Percentiles rank a stretch among this genome's conserved stretches.
These are phyloP conservation scores for Carlito syrichta DNA, from an alignment of 2,113 vertebrate genomes.

Conservation along the genomic window DNA sequence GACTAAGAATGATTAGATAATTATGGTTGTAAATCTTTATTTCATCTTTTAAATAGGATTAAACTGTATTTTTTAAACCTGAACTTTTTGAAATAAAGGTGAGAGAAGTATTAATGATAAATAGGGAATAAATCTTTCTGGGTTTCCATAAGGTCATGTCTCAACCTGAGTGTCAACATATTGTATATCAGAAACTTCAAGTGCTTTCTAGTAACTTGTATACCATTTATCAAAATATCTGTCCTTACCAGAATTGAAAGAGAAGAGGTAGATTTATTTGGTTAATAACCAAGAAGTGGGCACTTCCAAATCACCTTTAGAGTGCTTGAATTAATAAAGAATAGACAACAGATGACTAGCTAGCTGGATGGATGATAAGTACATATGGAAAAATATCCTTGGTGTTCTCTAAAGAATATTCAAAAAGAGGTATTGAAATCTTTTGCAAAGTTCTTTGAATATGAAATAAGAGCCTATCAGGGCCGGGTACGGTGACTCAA, in stretches of 20 bases:
- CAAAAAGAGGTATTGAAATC: not conserved
- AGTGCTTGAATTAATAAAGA: not conserved
- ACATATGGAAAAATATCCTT: not conserved
- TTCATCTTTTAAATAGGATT: not conserved
- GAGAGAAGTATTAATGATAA: not conserved
- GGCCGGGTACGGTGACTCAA: no score
- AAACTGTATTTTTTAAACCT: not conserved
- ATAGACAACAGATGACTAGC: not conserved
- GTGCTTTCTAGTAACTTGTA: not conserved
- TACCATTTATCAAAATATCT: not conserved
- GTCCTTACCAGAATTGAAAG: not conserved
- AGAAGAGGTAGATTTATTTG: not conserved
- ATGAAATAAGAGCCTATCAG: no score
- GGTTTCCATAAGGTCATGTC: not conserved
- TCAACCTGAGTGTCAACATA: not conserved
- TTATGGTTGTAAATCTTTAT: not conserved
- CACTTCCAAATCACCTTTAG: not conserved
- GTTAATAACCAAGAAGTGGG: not conserved
- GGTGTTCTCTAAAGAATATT: not conserved
- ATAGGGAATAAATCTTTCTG: not conserved
- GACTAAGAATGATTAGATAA: conserved; percentile 12
- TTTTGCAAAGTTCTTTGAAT: not conserved
- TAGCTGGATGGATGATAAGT: not conserved
- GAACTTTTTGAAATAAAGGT: not conserved
- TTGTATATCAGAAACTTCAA: not conserved